Evolutionary conservation across 2,797 vertebrate genomes (phyloP).

Genomic region (Agapornis canus): DNA sequence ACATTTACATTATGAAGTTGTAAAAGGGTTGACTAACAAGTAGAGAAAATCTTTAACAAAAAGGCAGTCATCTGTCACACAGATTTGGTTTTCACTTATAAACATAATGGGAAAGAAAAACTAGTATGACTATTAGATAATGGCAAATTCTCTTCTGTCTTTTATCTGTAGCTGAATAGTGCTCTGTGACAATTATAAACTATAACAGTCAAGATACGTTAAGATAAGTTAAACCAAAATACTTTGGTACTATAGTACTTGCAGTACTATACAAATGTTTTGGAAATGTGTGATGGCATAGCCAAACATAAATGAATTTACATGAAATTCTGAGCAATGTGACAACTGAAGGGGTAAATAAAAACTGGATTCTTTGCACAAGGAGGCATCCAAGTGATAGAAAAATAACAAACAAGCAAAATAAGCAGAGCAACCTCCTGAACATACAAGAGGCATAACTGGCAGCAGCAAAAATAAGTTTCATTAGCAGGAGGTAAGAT

Average conservation of each 20-base stretch:
- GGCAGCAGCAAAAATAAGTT: not conserved
- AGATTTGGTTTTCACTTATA: not conserved
- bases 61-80: not conserved
- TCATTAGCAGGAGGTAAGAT: not conserved
- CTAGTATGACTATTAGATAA: not conserved
- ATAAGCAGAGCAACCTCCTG: not conserved
- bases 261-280: not conserved
- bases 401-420: not conserved
- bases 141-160: not conserved
- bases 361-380: rapidly evolving
- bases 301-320: not conserved
- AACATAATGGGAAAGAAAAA: not conserved
- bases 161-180: not conserved
- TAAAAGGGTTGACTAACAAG: not conserved
- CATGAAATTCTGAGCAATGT: not conserved
- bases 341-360: not conserved
- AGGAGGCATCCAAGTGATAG: not conserved
- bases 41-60: not conserved
- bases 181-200: not conserved
- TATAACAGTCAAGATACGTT: not conserved
- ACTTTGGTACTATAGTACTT: not conserved
- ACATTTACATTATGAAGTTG: not conserved
- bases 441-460: no score
- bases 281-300: not conserved
- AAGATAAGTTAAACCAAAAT: not conserved